Percentiles rank a stretch among this genome's conserved stretches.
phyloP scores from a whole-genome alignment of 2,888 invertebrate genomes.

The Micoletzkya japonica region DNA sequence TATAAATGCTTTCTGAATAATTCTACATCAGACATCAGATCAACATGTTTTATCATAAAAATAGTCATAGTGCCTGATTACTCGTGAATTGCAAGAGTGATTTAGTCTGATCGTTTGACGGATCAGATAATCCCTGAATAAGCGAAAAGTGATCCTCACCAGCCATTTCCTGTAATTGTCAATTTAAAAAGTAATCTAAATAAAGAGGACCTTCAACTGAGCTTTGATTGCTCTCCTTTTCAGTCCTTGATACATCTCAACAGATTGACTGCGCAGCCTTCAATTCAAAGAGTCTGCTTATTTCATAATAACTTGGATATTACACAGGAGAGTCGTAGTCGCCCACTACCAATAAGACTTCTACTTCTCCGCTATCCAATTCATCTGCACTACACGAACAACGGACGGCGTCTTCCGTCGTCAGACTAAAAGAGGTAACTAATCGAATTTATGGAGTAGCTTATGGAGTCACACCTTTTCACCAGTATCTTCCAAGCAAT shows the following conservation, averaged over 20 bases:
- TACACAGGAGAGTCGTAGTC: slow-evolving; percentile 17
- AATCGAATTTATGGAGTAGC: too few species aligned
- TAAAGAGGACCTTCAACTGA: background rate
- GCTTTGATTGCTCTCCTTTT: slow-evolving; percentile 2
- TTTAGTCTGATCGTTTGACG: slow-evolving; percentile 6
- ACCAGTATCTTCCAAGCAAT: too few species aligned
- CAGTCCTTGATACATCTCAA: background rate
- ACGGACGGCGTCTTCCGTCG: background rate
- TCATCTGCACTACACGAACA: background rate
- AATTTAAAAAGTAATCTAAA: background rate
- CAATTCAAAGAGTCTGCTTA: background rate
- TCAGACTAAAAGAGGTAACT: slow-evolving; percentile 8
- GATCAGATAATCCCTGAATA: background rate
- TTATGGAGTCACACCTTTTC: too few species aligned
- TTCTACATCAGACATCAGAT: background rate
- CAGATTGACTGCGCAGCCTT: slow-evolving; percentile 1
- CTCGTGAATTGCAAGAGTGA: slow-evolving; percentile 8
- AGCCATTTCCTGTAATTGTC: slow-evolving; percentile 2
- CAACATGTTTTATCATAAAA: background rate
- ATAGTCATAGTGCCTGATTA: slow-evolving; percentile 18
- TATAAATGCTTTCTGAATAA: background rate
- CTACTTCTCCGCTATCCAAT: background rate
- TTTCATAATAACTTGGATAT: too few species aligned
- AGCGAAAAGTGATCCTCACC: slow-evolving; percentile 17
- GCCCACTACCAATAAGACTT: background rate